Evolutionary conservation across 2,797 vertebrate genomes (phyloP), one percentile per base, ranked within the genome.

Genomic region (Acomys russatus): DNA sequence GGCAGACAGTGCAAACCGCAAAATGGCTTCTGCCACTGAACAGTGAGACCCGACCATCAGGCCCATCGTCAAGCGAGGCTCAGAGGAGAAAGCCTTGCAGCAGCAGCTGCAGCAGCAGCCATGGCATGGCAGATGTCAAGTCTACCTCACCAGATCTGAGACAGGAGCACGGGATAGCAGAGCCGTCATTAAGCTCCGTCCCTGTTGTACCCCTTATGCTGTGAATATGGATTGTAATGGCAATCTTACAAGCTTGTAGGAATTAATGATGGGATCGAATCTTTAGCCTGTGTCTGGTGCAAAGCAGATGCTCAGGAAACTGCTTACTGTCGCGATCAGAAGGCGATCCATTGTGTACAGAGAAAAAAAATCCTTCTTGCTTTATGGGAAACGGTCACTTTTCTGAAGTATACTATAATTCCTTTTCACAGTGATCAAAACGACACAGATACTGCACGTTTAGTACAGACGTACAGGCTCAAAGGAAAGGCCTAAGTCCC

Each of bases 61-160:
- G 44, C 1, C 54, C 17, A 15, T 7, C 25, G 83, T 70, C 9
- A 33, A 71, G 87, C 18, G 1, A 14, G 88, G 74, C n/a, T 59
- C 10, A 0, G 51, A 64, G 83, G 38, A 64, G 35, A 23, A 12
- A 9, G 77, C 0, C 0, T 54, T 4, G 6, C 0, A 9, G 38
- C 0, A 44, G n/a, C 10, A 4, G 44, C 44, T 3, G 6, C 0
- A 9, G 38, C 0, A 44, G n/a, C 10, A 4, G 54, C 35, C 33
- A 0, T 0, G 0, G 78, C 35, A 0, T 0, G 2, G 25, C n/a
- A 30, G 17, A 4, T 1, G 1, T 38, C 18, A 30, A 0, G 1
- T 11, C 73, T 51, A 3, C 33, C 30, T 35, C 0, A 22, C 10
- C 38, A 9, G 87, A 20, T 20, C 44, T 2, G 38, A 49, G 54